These are phyloP conservation scores for Notospermus geniculatus DNA, from an alignment of 1,140 invertebrate genomes.

Conservation along the genomic window DNA sequence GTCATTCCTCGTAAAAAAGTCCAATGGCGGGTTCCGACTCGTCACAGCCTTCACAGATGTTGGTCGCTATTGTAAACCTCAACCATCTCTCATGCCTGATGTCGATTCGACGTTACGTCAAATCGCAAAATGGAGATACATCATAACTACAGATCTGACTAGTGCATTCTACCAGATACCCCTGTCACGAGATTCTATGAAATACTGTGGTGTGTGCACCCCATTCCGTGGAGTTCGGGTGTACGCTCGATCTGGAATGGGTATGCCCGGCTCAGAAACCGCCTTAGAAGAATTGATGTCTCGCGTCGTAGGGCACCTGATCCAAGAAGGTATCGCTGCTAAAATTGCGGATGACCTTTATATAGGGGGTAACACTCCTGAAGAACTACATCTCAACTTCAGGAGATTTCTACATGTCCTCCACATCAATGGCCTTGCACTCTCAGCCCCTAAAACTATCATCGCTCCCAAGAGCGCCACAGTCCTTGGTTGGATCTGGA, in stretches of 20 bases:
- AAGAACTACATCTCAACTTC: conserved; percentile 11
- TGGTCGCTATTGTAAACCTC: conserved; percentile 27
- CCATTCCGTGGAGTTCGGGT: conserved; percentile 26
- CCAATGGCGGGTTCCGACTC: no score
- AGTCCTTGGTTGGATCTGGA: conserved; percentile 25
- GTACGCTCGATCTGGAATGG: conserved; percentile 25
- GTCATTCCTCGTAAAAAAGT: no score
- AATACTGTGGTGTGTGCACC: conserved; percentile 26
- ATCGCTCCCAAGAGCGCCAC: conserved; percentile 11
- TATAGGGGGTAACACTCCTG: conserved; percentile 4
- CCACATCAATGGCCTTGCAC: no score
- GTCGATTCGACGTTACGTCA: conserved; percentile 23
- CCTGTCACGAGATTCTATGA: conserved; percentile 20
- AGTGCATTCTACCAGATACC: conserved; percentile 30
- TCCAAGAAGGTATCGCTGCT: conserved; percentile 24
- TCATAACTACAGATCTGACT: conserved; percentile 18
- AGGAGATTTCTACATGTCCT: conserved; percentile 7
- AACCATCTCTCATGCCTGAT: no score
- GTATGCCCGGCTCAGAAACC: conserved; percentile 31
- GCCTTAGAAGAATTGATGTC: conserved; percentile 34
- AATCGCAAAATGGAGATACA: conserved; percentile 27
- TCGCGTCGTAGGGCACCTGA: conserved; percentile 25
- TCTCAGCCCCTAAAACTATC: conserved; percentile 13
- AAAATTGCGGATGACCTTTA: conserved; percentile 21
- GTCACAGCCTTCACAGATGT: conserved; percentile 28